Base-by-base conservation (phyloP, 2,888 invertebrate genomes). In the Cheilosia variabilis region DNA sequence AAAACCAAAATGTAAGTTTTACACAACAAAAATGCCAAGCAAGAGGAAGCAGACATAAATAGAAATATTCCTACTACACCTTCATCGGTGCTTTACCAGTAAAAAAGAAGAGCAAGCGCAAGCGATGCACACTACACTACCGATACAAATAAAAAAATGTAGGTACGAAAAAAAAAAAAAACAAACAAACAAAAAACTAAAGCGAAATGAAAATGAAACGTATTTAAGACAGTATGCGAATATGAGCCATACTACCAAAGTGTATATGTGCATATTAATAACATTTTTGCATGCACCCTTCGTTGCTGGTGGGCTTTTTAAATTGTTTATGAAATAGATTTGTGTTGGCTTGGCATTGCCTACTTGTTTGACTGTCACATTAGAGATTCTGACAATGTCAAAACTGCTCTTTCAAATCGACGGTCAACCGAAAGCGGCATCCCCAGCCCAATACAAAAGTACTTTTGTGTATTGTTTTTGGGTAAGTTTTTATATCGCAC, bases 31-130 rank as follows among this genome's bases (percentile, higher is more conserved):
- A n/a, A 58, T 17, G 24, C 34, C 22, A 50, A 73, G 22, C 63
- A 47, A 57, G 55, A 57, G 31, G 37, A 37, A 43, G 47, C 27
- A 68, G 79, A 57, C 72, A 63, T 69, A 79, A 84, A 84, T 75
- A 84, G 73, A 79, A 75, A 73, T 58, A 73, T 78, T 78, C 68
- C 24, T 83, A 65, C 37, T 82, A 72, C 73, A 84, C 83, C 78
- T 83, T 62, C 76, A 6, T 53, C 71, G 71, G 76, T 77, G 68
- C 50, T 53, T 66, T 68, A 83, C 77, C 58, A 71, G 15, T 27
- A 24, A 72, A 66, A 60, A 50, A 58, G 50, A 69, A 53, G 57
- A 58, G 50, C 58, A 34, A 65, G n/a, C 57, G 37, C 57, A 13
- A 68, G 62, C 53, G 53, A 62, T 77, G 77, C 63, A 71, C 63